Evolutionary conservation across 2,113 vertebrate genomes (phyloP).

Genomic region (Charadrius vociferus): DNA sequence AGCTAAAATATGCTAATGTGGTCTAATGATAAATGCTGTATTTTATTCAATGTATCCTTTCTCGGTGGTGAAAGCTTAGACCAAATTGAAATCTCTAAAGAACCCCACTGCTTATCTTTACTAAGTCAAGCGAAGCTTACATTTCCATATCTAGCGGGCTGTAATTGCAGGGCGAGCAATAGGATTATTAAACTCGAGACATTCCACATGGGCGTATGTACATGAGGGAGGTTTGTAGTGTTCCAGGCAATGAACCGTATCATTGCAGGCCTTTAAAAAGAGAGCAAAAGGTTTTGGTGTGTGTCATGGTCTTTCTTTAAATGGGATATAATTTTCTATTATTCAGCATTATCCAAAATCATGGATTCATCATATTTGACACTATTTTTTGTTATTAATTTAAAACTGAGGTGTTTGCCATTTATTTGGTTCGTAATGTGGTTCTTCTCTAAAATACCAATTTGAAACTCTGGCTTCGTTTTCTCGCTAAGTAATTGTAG

Average conservation of each 20-base stretch:
- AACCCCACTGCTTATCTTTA: background rate
- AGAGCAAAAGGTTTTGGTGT: background rate
- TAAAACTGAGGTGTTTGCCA: background rate
- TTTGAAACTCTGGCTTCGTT: background rate
- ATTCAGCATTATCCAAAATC: background rate
- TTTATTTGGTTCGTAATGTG: background rate
- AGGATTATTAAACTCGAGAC: conserved; percentile 38
- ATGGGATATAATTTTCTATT: background rate
- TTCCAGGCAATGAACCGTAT: background rate
- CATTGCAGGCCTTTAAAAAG: background rate
- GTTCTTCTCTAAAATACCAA: background rate
- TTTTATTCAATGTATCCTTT: background rate
- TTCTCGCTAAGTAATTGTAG: background rate
- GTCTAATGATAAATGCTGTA: conserved; percentile 14
- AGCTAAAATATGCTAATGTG: conserved; percentile 40
- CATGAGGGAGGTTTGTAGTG: background rate
- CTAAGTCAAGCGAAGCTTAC: background rate
- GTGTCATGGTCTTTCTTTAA: background rate
- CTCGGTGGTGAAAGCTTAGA: background rate
- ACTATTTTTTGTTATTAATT: background rate
- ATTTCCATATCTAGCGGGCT: background rate
- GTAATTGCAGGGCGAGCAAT: background rate
- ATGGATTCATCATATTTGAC: background rate
- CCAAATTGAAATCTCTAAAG: background rate
- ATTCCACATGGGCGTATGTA: background rate